phyloP scores from a whole-genome alignment of 2,888 invertebrate species.

The Smittia sp. region DNA sequence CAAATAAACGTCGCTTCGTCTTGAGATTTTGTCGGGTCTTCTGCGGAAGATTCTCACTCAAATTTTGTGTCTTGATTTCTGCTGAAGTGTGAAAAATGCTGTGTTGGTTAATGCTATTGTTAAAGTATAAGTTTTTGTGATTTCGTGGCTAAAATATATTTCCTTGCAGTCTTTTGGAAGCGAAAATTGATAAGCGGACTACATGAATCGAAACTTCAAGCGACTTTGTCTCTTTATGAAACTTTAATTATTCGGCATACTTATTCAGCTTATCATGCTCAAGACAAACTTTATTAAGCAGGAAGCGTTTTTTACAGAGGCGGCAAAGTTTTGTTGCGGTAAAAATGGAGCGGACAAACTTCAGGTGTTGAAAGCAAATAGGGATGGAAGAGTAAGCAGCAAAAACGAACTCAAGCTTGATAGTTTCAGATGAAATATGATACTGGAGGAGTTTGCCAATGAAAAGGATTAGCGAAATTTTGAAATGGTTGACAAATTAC shows the following conservation, averaged over 20 bases:
- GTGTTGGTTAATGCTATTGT: not conserved
- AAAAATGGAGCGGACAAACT: not conserved
- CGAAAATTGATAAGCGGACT: not conserved
- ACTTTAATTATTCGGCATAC: not conserved
- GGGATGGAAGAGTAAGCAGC: too few relatives aligned
- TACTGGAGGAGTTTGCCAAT: too few relatives aligned
- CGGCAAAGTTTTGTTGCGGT: not conserved
- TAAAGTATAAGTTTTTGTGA: not conserved
- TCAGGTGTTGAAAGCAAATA: not conserved
- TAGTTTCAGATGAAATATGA: not conserved
- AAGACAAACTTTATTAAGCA: not conserved
- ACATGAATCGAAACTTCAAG: not conserved
- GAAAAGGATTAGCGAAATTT: too few relatives aligned
- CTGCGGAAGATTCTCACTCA: not conserved
- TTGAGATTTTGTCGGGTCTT: not conserved
- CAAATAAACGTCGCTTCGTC: not conserved
- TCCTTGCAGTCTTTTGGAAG: not conserved
- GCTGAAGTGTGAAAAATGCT: conserved; percentile 1
- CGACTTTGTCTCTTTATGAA: not conserved
- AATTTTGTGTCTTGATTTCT: not conserved
- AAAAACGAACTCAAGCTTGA: not conserved
- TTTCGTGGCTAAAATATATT: not conserved
- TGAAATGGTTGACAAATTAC: too few relatives aligned
- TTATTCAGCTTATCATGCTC: conserved; percentile 3
- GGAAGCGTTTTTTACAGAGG: not conserved